These are phyloP conservation scores for Hydropsyche betteni DNA, from an alignment of 2,888 invertebrate genomes.

Conservation along the genomic window DNA sequence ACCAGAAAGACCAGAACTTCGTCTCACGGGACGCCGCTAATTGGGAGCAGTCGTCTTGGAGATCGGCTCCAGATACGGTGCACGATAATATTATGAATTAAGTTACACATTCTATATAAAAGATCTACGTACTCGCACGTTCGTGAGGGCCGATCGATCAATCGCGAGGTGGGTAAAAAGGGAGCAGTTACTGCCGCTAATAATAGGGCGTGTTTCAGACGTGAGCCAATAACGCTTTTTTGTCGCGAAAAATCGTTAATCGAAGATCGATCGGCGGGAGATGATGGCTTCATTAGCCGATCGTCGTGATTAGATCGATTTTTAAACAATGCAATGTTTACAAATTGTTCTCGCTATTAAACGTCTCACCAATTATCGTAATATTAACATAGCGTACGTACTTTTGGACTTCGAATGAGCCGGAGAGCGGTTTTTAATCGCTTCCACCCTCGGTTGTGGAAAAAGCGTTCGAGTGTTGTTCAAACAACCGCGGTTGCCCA, in stretches of 20 bases:
- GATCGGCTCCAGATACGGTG: no score
- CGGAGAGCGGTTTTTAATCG: conserved; percentile 31
- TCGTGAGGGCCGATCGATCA: background rate
- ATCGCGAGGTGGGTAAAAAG: conserved; percentile 4
- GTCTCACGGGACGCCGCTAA: no score
- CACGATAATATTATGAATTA: no score
- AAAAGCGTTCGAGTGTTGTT: conserved; percentile 45
- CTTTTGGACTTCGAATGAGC: background rate
- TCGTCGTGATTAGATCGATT: background rate
- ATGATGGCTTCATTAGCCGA: conserved; percentile 45
- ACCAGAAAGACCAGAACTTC: no score
- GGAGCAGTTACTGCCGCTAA: conserved; percentile 46
- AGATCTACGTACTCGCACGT: no score
- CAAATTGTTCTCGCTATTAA: no score
- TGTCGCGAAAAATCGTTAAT: background rate
- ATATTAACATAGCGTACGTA: no score
- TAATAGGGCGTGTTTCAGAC: conserved; percentile 47
- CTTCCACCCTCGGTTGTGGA: conserved; percentile 17
- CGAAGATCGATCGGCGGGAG: conserved; percentile 37
- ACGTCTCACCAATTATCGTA: no score
- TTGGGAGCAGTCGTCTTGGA: no score
- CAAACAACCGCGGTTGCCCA: conserved; percentile 47
- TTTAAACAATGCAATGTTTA: no score
- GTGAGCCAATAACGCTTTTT: conserved; percentile 44
- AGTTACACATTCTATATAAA: no score